These are phyloP conservation scores for Misgurnus mizolepis DNA, from an alignment of 2,113 vertebrate species.

Conservation along the genomic window DNA sequence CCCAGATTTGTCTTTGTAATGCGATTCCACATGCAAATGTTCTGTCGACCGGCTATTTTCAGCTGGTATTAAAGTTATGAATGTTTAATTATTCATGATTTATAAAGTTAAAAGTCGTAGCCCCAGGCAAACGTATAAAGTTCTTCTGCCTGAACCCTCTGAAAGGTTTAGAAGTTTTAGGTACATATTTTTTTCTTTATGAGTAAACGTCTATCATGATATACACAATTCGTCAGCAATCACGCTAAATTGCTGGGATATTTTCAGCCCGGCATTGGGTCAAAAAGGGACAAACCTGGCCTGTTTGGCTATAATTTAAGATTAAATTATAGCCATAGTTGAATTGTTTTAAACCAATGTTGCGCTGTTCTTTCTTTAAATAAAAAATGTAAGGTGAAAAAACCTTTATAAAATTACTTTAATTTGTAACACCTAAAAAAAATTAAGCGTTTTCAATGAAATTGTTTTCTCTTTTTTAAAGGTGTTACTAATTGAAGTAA, in stretches of 20 bases:
- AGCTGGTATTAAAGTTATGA: slow-evolving; percentile 63
- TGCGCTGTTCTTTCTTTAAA: too few species aligned
- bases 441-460: too few species aligned
- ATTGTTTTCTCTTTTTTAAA: too few species aligned
- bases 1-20: slow-evolving; percentile 74
- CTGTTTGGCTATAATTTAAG: too few species aligned
- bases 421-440: too few species aligned
- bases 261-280: too few species aligned
- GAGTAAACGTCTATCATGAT: background rate
- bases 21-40: slow-evolving; percentile 72
- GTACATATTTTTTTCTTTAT: background rate
- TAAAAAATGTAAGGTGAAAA: too few species aligned
- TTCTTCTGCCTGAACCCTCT: background rate
- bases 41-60: slow-evolving; percentile 71
- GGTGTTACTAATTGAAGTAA: too few species aligned
- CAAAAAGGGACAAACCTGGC: too few species aligned
- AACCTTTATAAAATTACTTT: too few species aligned
- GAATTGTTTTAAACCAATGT: too few species aligned
- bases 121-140: background rate
- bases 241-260: background rate
- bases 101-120: slow-evolving; percentile 59
- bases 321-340: too few species aligned
- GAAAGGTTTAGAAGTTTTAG: background rate
- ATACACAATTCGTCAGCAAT: background rate
- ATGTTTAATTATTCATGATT: slow-evolving; percentile 70